Percentiles rank a stretch among this genome's conserved stretches.
Conservation (phyloP, 2,888 invertebrate species). For the Platynereis dumerilii region DNA sequence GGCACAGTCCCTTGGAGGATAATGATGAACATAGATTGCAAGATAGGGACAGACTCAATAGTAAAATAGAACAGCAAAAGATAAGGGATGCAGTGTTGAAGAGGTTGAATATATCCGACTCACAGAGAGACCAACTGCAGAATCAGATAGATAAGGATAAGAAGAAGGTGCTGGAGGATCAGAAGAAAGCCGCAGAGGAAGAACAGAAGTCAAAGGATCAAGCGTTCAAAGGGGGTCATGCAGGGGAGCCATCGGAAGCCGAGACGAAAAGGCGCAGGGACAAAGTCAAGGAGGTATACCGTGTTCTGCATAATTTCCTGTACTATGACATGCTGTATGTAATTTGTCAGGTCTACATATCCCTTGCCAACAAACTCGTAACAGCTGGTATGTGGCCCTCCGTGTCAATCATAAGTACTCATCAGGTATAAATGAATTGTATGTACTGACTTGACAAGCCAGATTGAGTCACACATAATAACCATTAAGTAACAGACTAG, state of each 20-base stretch:
- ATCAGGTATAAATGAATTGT: too few relatives aligned
- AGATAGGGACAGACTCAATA: constrained; percentile 22
- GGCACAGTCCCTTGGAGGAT: constrained; percentile 26
- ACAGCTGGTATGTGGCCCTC: too few relatives aligned
- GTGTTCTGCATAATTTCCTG: too few relatives aligned
- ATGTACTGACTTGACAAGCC: too few relatives aligned
- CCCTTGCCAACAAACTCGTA: too few relatives aligned
- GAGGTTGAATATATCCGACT: constrained; percentile 16
- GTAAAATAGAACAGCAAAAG: constrained; percentile 24
- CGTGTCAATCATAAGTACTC: too few relatives aligned
- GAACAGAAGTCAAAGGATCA: constrained; percentile 12
- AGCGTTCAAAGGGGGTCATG: constrained; percentile 23
- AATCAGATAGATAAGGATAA: constrained; percentile 27
- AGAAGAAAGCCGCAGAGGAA: constrained; percentile 21
- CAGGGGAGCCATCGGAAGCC: constrained; percentile 14
- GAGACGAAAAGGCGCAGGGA: constrained; percentile 23
- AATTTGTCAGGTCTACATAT: too few relatives aligned
- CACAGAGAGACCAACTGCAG: constrained; percentile 15
- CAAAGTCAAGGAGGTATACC: constrained; percentile 32
- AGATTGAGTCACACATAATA: too few relatives aligned
- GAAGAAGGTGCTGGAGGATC: constrained; percentile 15
- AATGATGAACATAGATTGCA: constrained; percentile 28
- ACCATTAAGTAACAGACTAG: too few relatives aligned
- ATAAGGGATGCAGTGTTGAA: not conserved
- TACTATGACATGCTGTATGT: too few relatives aligned